Base-by-base conservation (phyloP, 2,797 vertebrate genomes). In the Amblyopsis hoosieri region DNA sequence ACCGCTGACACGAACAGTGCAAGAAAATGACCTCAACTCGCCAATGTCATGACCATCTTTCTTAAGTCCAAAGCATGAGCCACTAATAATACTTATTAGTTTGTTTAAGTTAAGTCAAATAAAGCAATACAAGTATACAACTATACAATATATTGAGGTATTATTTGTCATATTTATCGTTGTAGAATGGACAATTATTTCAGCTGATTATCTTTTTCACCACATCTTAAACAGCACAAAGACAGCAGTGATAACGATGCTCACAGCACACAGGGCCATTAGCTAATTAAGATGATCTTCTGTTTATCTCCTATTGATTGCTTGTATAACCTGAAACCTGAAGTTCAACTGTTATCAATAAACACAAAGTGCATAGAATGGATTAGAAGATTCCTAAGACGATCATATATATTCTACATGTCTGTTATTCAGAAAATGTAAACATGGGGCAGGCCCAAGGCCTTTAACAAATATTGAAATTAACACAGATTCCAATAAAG, bases 31-130 rank as follows among this genome's bases (percentile, higher is more conserved):
- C 87, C 74, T 85, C 69, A 65, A 64, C 67, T 72, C 60, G 64
- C 64, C 82, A 90, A 90, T 85, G 82, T 87, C 85, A 79, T 51
- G 62, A 73, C 74, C 55, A 62, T 75, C 81, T 88, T 81, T 82
- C 71, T 78, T 65, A 74, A 67, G 72, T 37, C 56, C 71, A 57
- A 68, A 76, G 73, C 55, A 23, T 47, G 33, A 59, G 63, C 54
- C 53, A 79, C 86, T 80, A 75, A 82, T 82, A 79, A 81, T 79
- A 47, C 51, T 73, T 12, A 11, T 2, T 58, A 65, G 71, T 45
- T 63, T 49, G 37, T 31, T 45, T 54, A 60, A 55, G 68, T 78
- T 55, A 42, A 53, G 62, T 76, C 45, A 64, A 69, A 57, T 11
- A 75, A 62, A 73, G 19, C 13, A 23, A 23, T 23, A 23, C 19